Conservation (phyloP, 2,888 invertebrate species). For the Alcis repandata region DNA sequence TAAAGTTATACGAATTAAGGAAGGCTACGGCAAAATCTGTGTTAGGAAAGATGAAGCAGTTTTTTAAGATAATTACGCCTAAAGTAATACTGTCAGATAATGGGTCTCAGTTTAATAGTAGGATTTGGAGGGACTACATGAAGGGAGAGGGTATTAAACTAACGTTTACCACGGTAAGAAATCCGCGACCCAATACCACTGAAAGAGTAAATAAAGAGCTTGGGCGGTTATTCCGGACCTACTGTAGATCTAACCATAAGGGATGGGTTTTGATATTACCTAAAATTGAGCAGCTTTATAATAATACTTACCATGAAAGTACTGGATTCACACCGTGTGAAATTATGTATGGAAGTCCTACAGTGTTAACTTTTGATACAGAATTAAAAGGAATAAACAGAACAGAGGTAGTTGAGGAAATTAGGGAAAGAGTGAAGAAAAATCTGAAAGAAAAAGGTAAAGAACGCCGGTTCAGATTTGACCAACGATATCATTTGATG, state of each 20-base stretch:
- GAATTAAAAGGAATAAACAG: not conserved
- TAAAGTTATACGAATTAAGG: constrained; percentile 27
- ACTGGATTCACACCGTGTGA: constrained; percentile 23
- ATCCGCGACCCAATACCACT: constrained; percentile 44
- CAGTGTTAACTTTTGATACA: not conserved
- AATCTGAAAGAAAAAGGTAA: not conserved
- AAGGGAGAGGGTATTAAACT: constrained; percentile 20
- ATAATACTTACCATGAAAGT: constrained; percentile 44
- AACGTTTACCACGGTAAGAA: constrained; percentile 42
- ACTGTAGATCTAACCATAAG: constrained; percentile 40
- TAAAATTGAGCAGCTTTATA: constrained; percentile 41
- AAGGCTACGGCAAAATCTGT: constrained; percentile 28
- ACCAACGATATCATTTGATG: not conserved
- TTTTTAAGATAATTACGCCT: constrained; percentile 7
- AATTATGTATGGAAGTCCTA: not conserved
- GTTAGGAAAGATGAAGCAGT: constrained; percentile 25
- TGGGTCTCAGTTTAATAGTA: constrained; percentile 38
- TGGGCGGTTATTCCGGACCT: constrained; percentile 43
- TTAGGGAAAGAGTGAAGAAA: not conserved
- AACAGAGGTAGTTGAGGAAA: not conserved
- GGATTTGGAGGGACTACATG: constrained; percentile 22
- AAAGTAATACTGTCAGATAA: constrained; percentile 41
- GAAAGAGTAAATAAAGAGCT: constrained; percentile 47
- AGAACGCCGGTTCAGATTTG: not conserved
- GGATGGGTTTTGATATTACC: constrained; percentile 38